phyloP scores from a whole-genome alignment of 37 sponge, comb jelly and placozoan species.

The Hexactinellida sp. region DNA sequence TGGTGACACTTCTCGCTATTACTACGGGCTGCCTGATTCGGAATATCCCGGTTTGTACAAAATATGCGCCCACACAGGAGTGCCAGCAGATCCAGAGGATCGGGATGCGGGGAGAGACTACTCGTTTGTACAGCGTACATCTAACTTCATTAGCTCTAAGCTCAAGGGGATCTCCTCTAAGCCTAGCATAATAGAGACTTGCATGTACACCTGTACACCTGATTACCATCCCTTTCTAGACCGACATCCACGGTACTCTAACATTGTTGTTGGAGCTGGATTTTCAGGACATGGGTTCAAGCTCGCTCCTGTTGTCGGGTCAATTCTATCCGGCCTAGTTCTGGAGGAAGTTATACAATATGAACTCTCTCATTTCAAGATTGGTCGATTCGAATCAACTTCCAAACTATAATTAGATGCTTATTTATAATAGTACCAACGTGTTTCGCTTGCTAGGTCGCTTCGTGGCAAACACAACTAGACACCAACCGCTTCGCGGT shows the following conservation, averaged over 20 bases:
- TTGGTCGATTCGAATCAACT: background rate
- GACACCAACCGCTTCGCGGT: too few species aligned
- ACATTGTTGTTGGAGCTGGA: slow-evolving; percentile 22
- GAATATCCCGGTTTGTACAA: slow-evolving; percentile 77
- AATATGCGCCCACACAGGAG: slow-evolving; percentile 26
- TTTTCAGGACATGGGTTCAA: slow-evolving; percentile 16
- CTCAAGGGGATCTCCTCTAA: background rate
- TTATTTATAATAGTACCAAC: too few species aligned
- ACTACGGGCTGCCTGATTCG: slow-evolving; percentile 44
- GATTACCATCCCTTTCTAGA: slow-evolving; percentile 15
- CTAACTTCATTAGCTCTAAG: slow-evolving; percentile 14
- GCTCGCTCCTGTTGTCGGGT: background rate
- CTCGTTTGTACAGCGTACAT: background rate
- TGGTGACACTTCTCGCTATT: background rate
- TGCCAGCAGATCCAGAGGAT: background rate
- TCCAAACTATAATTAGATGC: background rate
- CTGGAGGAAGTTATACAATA: background rate
- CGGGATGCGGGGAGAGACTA: background rate
- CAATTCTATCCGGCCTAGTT: background rate
- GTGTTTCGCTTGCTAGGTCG: too few species aligned
- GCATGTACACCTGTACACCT: slow-evolving; percentile 18
- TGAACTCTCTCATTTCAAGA: slow-evolving; percentile 1
- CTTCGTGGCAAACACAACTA: too few species aligned
- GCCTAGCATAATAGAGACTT: slow-evolving; percentile 25
- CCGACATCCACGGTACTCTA: slow-evolving; percentile 12